A percentile compares a stretch with the other conserved stretches of the same genome.
These are phyloP conservation scores for Pristionchus fissidentatus DNA, from an alignment of 2,888 invertebrate species.

Conservation along the genomic window DNA sequence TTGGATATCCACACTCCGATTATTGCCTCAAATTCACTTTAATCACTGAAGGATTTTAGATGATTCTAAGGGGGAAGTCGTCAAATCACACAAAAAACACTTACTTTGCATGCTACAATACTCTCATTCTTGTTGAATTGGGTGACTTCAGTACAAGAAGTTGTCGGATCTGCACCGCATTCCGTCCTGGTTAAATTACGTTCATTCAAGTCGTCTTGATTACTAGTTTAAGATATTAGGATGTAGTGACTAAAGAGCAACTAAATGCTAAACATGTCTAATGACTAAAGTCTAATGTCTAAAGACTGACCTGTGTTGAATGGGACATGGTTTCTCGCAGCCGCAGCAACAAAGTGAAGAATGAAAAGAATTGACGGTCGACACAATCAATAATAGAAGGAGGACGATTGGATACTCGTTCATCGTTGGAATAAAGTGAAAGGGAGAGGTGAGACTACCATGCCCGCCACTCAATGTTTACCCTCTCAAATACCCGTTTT, in stretches of 20 bases:
- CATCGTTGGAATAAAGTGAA: constrained; percentile 1
- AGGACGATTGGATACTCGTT: not conserved
- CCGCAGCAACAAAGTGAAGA: constrained; percentile 48
- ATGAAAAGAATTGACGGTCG: constrained; percentile 11
- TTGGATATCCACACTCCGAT: constrained; percentile 44
- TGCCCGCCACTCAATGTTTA: no score
- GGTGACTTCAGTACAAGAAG: constrained; percentile 5
- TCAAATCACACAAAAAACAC: no score
- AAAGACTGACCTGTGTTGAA: constrained; percentile 40
- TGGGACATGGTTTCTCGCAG: constrained; percentile 42
- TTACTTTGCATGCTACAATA: constrained; percentile 31
- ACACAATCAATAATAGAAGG: not conserved
- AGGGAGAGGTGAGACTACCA: constrained; percentile 22
- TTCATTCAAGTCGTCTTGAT: no score
- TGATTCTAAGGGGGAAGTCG: not conserved
- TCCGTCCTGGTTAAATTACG: constrained; percentile 2
- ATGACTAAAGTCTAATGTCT: not conserved
- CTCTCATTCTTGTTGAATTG: constrained; percentile 33
- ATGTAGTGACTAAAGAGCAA: not conserved
- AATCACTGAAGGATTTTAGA: not conserved
- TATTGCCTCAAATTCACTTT: not conserved
- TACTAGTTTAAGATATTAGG: not conserved
- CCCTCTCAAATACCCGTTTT: constrained; percentile 20
- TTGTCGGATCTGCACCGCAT: constrained; percentile 31
- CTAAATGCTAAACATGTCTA: not conserved